Percentiles rank a stretch among this genome's conserved stretches.
These are phyloP conservation scores for Scophthalmus maximus DNA, from an alignment of 2,113 vertebrate genomes.

Conservation along the genomic window DNA sequence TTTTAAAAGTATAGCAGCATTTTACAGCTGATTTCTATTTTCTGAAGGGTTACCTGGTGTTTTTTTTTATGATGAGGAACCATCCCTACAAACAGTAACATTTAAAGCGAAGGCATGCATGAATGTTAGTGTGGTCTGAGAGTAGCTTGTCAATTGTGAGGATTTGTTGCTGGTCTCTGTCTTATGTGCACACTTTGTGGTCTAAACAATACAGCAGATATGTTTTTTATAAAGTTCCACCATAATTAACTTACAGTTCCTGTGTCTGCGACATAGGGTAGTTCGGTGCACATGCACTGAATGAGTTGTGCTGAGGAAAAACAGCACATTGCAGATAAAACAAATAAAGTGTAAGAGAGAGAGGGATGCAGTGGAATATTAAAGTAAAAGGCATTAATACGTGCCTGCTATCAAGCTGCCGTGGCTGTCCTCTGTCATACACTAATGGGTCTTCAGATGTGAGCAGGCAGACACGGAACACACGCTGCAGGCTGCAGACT, in stretches of 20 bases:
- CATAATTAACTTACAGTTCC: too few relatives aligned
- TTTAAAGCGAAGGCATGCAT: too few relatives aligned
- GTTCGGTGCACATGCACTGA: not conserved
- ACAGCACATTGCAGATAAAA: not conserved
- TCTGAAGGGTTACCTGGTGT: too few relatives aligned
- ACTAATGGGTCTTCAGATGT: not conserved
- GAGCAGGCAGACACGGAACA: not conserved
- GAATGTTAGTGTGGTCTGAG: too few relatives aligned
- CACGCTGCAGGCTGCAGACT: conserved; percentile 39
- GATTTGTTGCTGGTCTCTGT: too few relatives aligned
- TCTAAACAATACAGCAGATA: not conserved
- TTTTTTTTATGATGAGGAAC: too few relatives aligned
- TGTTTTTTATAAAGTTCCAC: too few relatives aligned
- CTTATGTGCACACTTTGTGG: not conserved
- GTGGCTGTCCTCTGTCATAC: not conserved
- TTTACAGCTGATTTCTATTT: too few relatives aligned
- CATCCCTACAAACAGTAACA: too few relatives aligned
- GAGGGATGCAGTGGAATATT: conserved; percentile 4
- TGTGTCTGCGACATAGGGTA: not conserved
- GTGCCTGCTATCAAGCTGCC: not conserved
- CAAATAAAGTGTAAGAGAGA: not conserved
- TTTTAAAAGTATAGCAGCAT: too few relatives aligned
- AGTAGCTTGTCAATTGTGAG: too few relatives aligned
- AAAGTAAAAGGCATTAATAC: not conserved
- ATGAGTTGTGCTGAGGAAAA: not conserved